Evolutionary conservation across 2,797 vertebrate genomes (phyloP), one percentile per base, ranked within the genome.

Genomic region (Buphagus erythrorhynchus): DNA sequence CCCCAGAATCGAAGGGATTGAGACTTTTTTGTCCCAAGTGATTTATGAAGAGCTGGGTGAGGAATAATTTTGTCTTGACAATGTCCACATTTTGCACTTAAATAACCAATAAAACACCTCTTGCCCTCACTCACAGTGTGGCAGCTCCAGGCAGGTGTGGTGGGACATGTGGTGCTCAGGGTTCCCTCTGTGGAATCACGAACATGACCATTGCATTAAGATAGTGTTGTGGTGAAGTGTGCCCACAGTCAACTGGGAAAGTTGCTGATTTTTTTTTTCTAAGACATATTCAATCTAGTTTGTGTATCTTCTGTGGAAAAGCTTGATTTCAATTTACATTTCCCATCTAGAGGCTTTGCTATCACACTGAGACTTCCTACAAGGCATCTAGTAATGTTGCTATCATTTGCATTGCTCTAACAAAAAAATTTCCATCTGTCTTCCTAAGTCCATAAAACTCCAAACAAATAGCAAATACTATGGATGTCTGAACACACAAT

Each of bases 401-500:
- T 83, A 62, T 94, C 55, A 87, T 94, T 91, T 91, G 91, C 79
- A 72, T 89, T 91, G 63, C 75, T 93, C 82, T 80, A 75, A 89
- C 54, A 83, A 85, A 81, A 92, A 94, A 74, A 85, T 4, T 31
- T 93, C 84, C 78, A 79, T 95, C 87, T 91, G 87, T 92, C 89
- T 95, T 95, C 82, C 62, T 79, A 91, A 91, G 66, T 92, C 82
- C 51, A 55, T 95, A 93, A 96, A 96, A 93, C 82, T 94, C 91
- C 79, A 95, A 91, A 93, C 80, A 96, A 96, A 96, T 62, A 94
- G 91, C 81, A 93, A 89, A 93, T 82, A 79, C 78, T 93, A 74
- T 92, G 91, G 75, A 93, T 93, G 84, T 94, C 93, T 95, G 92
- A 97, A 94, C 84, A 93, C 90, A 89, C 95, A 96, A 91, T 38